A percentile compares a stretch with the other conserved stretches of the same genome.
Evolutionary conservation across 2,888 invertebrate genomes (phyloP).

Genomic region (Oligia strigilis): DNA sequence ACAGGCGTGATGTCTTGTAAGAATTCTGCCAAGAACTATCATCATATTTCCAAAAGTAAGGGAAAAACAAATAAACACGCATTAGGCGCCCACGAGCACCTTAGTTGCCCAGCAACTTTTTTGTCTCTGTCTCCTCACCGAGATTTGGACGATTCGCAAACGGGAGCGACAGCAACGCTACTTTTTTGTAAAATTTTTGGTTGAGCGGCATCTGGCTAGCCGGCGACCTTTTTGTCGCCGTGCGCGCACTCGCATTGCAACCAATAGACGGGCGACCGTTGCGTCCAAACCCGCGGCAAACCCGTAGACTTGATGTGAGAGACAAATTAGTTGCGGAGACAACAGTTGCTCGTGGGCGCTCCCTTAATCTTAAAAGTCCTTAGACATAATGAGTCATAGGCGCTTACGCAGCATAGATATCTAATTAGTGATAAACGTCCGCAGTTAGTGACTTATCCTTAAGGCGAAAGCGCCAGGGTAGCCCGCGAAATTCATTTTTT

Average conservation of each 20-base stretch:
- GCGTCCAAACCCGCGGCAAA: not conserved
- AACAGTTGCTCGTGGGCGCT: not conserved
- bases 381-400: not conserved
- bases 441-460: conserved; percentile 38
- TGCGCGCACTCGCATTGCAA: not conserved
- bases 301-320: not conserved
- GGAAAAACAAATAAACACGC: not conserved
- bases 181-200: not conserved
- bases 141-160: not conserved
- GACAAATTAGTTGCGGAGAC: not conserved
- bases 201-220: no score
- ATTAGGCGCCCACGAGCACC: not conserved
- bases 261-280: not conserved
- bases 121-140: not conserved
- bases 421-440: conserved; percentile 44
- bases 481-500: no score
- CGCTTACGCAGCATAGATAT: conserved; percentile 17
- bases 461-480: no score
- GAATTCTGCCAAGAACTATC: not conserved
- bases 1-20: not conserved
- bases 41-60: not conserved
- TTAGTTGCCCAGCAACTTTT: not conserved
- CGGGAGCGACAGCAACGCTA: not conserved
- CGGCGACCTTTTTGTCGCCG: not conserved
- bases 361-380: not conserved